These are phyloP conservation scores for Grammomys dolichurus DNA, from an alignment of 2,113 vertebrate genomes.

Conservation along the genomic window DNA sequence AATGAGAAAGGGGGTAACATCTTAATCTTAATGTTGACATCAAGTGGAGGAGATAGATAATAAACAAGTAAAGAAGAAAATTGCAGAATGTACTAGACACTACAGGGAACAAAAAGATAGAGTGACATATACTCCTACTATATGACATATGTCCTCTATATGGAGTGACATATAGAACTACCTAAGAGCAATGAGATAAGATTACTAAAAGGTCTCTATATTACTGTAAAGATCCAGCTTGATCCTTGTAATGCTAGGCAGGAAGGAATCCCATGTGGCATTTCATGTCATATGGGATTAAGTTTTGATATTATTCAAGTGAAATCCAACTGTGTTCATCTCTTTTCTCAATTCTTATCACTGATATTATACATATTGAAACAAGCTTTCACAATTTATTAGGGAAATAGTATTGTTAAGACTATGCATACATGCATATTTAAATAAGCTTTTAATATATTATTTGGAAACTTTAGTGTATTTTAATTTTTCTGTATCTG, in stretches of 20 bases:
- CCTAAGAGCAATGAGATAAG: rapidly evolving
- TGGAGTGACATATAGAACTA: neutral
- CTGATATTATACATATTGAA: neutral
- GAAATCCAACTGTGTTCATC: neutral
- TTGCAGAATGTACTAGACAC: neutral
- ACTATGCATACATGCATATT: neutral
- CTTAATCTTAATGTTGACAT: neutral
- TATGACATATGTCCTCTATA: no score
- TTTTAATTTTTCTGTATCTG: slow-evolving; percentile 19
- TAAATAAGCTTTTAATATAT: neutral
- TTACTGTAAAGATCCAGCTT: neutral
- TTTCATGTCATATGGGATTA: neutral
- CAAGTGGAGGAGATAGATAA: neutral
- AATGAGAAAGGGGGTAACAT: neutral
- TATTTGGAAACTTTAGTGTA: neutral
- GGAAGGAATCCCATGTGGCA: neutral
- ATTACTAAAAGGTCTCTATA: neutral
- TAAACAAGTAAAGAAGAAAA: slow-evolving; percentile 38
- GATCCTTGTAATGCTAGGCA: neutral
- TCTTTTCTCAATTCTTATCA: neutral
- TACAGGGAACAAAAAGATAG: neutral
- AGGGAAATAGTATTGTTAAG: neutral
- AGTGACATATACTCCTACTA: neutral
- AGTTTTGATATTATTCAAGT: neutral
- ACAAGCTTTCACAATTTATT: slow-evolving; percentile 2